Conservation (phyloP, 2,888 invertebrate species). For the Erebia aethiops region DNA sequence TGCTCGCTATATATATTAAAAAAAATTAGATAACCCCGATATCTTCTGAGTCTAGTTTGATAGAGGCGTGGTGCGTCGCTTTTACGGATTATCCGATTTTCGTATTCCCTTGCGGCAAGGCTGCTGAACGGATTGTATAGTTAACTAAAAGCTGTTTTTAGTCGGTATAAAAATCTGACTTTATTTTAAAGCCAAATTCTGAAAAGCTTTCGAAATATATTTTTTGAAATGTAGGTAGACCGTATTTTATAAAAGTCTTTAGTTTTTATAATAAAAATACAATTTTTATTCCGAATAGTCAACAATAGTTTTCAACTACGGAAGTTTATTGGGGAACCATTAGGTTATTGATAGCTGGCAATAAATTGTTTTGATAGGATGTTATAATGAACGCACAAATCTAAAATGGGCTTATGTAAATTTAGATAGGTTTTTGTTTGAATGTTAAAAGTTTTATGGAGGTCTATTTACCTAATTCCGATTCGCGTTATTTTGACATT, state of each 20-base stretch:
- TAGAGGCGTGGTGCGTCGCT: too few species aligned
- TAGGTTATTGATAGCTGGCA: constrained; percentile 7
- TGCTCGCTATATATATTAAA: too few species aligned
- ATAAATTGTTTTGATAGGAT: constrained; percentile 1
- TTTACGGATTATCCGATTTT: too few species aligned
- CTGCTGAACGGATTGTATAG: background rate
- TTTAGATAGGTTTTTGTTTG: background rate
- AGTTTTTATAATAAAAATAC: background rate
- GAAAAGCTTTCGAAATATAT: background rate
- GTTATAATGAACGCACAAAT: background rate
- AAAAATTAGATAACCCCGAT: too few species aligned
- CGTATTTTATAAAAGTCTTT: background rate
- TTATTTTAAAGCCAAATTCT: background rate
- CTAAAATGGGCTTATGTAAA: background rate
- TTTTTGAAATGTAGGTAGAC: background rate
- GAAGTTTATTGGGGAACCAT: constrained; percentile 16
- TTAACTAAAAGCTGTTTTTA: background rate
- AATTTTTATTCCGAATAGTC: constrained; percentile 1
- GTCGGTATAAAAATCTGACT: background rate
- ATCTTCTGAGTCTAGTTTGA: too few species aligned
- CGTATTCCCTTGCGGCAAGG: too few species aligned
- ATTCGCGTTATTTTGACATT: background rate
- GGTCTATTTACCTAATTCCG: constrained; percentile 4
- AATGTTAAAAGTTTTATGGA: background rate
- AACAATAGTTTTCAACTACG: constrained; percentile 7